These are phyloP conservation scores for Drosophila prostipennis DNA, from an alignment of 2,888 invertebrate genomes.

Conservation along the genomic window DNA sequence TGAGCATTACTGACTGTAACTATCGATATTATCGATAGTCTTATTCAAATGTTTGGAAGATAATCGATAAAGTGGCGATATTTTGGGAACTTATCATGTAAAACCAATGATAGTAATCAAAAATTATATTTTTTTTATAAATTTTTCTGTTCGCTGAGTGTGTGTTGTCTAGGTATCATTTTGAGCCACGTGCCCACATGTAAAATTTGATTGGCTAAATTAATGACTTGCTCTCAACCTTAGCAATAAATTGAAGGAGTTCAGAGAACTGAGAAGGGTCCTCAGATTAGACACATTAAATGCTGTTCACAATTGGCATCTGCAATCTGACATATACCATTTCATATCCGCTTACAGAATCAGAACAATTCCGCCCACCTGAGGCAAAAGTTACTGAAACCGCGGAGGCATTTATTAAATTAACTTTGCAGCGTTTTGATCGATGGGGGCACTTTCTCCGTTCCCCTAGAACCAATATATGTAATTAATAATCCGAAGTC, in stretches of 20 bases:
- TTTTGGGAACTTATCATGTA: too few relatives aligned
- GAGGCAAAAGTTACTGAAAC: slow-evolving; percentile 15
- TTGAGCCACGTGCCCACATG: neutral
- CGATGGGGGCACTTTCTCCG: slow-evolving; percentile 26
- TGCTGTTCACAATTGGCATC: neutral
- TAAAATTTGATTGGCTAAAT: neutral
- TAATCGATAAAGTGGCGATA: too few relatives aligned
- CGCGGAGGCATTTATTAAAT: slow-evolving; percentile 32
- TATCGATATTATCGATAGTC: too few relatives aligned
- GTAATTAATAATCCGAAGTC: slow-evolving; percentile 37
- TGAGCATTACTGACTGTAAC: too few relatives aligned
- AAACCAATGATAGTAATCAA: too few relatives aligned
- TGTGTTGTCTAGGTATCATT: too few relatives aligned
- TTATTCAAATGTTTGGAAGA: too few relatives aligned
- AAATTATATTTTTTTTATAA: too few relatives aligned
- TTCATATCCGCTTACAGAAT: slow-evolving; percentile 2
- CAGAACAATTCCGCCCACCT: slow-evolving; percentile 9
- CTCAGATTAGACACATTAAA: slow-evolving; percentile 7
- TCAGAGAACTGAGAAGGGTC: neutral
- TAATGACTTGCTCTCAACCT: neutral
- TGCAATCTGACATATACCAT: slow-evolving; percentile 1
- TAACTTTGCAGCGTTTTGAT: slow-evolving; percentile 36
- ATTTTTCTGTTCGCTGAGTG: too few relatives aligned
- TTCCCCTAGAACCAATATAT: slow-evolving; percentile 13
- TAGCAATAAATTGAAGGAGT: slow-evolving; percentile 5